Conservation (phyloP, 1,140 invertebrate genomes). For the Drosophila bifasciata region DNA sequence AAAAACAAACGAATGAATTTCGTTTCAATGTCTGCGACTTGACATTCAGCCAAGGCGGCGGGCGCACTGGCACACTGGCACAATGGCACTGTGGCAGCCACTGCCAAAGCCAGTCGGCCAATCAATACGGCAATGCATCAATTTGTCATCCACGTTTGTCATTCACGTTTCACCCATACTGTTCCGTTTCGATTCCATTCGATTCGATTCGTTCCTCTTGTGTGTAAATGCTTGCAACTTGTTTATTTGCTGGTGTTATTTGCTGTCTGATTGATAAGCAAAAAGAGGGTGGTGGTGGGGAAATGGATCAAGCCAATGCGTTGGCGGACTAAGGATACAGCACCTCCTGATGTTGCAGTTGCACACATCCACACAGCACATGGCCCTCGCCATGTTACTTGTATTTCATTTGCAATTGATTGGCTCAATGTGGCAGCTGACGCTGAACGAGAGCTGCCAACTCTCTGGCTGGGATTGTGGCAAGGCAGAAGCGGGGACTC, state of each 20-base stretch:
- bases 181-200: constrained; percentile 3
- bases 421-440: constrained; percentile 43
- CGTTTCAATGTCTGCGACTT: constrained; percentile 70
- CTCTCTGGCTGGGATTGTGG: constrained; percentile 31
- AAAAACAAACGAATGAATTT: constrained; percentile 43
- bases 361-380: constrained; percentile 8
- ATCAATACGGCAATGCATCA: constrained; percentile 77
- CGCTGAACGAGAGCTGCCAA: constrained; percentile 36
- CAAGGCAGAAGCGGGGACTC: neutral
- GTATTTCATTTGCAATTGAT: constrained; percentile 62
- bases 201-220: constrained; percentile 6
- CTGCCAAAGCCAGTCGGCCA: constrained; percentile 47
- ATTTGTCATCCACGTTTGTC: constrained; percentile 55
- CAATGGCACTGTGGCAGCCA: constrained; percentile 42
- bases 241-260: constrained; percentile 70
- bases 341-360: constrained; percentile 27
- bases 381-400: constrained; percentile 21
- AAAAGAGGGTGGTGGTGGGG: neutral
- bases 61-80: constrained; percentile 38
- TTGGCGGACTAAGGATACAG: neutral
- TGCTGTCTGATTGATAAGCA: constrained; percentile 67
- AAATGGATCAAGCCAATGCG: constrained; percentile 35
- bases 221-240: constrained; percentile 52
- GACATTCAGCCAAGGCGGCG: constrained; percentile 70
- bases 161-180: constrained; percentile 12